Base-by-base conservation (phyloP, 2,888 invertebrate species). In the Hedychridium roseum region DNA sequence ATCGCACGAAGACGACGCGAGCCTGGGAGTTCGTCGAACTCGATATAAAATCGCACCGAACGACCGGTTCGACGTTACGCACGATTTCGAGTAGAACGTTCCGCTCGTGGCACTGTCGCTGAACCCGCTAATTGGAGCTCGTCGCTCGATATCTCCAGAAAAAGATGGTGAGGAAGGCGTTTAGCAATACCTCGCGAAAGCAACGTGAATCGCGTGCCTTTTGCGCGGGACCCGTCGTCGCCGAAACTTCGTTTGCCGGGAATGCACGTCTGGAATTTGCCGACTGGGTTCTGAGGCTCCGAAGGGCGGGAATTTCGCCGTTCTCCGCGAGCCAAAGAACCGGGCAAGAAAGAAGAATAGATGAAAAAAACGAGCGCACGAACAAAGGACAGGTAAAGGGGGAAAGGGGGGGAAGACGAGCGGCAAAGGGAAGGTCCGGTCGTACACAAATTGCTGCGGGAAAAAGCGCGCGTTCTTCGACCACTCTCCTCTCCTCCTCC, bases 291-390 rank as follows among this genome's bases (percentile, higher is more conserved):
- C n/a, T n/a, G n/a, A n/a, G n/a, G n/a, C n/a, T 9, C 35, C 57
- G 52, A 53, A 50, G 57, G 54, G 49, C 37, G 62, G 62, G 71
- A 70, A 70, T 71, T n/a, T 68, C 62, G 56, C 57, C 42, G 43
- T 68, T 66, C 66, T 56, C 68, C 60, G 64, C 65, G 66, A 58
- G 48, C 57, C 36, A 52, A 50, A 41, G 58, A 50, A 45, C 43
- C 50, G 32, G 48, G n/a, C 36, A 48, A 44, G 47, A 53, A 37
- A 36, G 53, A 43, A 39, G 43, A n/a, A 39, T 37, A 42, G 41
- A 47, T 15, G 20, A 31, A 43, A 41, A 44, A 23, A 40, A 38
- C 14, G 51, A 37, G 14, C 14, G 28, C 26, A 28, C 31, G 28
- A 42, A 26, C 20, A 48, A 35, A 14, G 47, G 34, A 50, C 54